Base-by-base conservation (phyloP, 2,113 vertebrate species). In the Sphyrna mokarran region DNA sequence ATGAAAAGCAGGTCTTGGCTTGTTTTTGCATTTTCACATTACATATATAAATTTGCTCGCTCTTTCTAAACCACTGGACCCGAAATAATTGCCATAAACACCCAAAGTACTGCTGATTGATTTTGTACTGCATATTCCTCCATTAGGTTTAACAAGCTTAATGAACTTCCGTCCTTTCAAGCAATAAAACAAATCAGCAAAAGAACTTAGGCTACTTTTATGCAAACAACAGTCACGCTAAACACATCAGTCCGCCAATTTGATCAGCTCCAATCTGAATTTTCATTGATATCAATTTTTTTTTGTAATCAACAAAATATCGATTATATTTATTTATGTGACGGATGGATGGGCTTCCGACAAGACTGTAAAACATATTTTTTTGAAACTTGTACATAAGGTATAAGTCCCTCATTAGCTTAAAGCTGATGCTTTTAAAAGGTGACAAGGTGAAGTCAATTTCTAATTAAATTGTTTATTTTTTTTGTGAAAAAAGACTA, bases 71-170 rank as follows among this genome's bases (percentile, higher is more conserved):
- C 91, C 9, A 40, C 63, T 94, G 37, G 22, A 69, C 63, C 91
- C 70, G 91, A 94, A 94, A 61, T 90, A 90, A 61, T 90, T 58
- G 20, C 87, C 16, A 33, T 61, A 90, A 61, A 94, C 91, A 23
- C 8, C 4, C 91, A 94, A 43, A 68, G n/a, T 70, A 16, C 61
- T 94, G 91, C 63, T 70, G 63, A 94, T 94, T 69, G 91, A 69
- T 68, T 69, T 94, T 94, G n/a, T 26, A 68, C 58, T 94, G 8
- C 91, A 94, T 43, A 69, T 70, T 69, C 66, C n/a, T 48, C 63
- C n/a, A 94, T 69, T 69, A 94, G 22, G 66, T 40, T 94, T 69
- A 94, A 94, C 63, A 94, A 69, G 66, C 66, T 94, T 70, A 94
- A 94, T 69, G 91, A 94, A 94, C 63, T 22, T 69, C 63, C 0